phyloP scores from a whole-genome alignment of 2,113 vertebrate genomes.

The Etia nguti region DNA sequence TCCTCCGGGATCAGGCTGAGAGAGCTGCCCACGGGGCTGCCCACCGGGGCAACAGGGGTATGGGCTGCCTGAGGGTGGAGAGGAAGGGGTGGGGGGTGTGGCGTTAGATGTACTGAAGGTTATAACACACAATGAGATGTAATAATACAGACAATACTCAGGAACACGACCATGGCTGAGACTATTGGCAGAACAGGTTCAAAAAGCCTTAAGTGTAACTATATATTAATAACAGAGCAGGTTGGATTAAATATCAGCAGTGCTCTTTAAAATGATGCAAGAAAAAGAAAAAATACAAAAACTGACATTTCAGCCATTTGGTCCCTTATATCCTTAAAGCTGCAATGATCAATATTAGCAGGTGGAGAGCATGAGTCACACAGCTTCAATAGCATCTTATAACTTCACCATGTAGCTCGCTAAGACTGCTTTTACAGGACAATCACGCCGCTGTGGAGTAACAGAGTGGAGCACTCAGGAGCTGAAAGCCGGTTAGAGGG shows the following conservation, averaged over 20 bases:
- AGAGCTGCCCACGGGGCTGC: conserved; percentile 92
- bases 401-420: background rate
- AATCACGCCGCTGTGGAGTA: background rate
- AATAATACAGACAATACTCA: background rate
- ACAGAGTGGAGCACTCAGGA: background rate
- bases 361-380: background rate
- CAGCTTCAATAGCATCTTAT: background rate
- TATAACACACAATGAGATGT: background rate
- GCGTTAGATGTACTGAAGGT: background rate
- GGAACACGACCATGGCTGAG: background rate
- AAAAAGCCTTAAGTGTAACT: background rate
- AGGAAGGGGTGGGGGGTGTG: background rate
- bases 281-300: background rate
- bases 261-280: background rate
- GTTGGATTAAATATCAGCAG: background rate
- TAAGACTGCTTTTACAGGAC: background rate
- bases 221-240: background rate
- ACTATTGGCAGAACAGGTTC: background rate
- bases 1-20: conserved; percentile 97
- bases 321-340: background rate
- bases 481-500: background rate
- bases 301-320: background rate
- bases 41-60: conserved; percentile 76
- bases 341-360: background rate
- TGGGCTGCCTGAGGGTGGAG: conserved; percentile 72